Percentiles rank a stretch among this genome's conserved stretches.
Evolutionary conservation across 2,888 invertebrate species (phyloP).

Genomic region (Hydraecia micacea): DNA sequence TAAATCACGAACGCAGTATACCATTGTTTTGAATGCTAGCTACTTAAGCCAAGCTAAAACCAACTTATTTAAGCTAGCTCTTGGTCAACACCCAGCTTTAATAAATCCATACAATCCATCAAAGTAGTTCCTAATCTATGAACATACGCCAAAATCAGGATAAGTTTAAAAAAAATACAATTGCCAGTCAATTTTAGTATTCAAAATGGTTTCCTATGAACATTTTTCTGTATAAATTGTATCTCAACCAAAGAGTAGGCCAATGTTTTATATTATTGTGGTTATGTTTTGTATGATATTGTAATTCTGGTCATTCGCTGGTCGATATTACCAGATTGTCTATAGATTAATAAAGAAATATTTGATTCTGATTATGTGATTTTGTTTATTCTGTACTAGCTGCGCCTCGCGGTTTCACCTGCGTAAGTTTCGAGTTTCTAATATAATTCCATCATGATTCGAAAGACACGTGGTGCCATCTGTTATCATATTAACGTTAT

Average conservation of each 20-base stretch:
- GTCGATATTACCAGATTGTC: slow-evolving; percentile 79
- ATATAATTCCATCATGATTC: too few species aligned
- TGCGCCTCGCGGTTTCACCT: too few species aligned
- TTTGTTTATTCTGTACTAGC: slow-evolving; percentile 29
- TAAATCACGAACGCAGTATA: not conserved
- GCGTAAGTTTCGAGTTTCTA: too few species aligned
- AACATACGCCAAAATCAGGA: not conserved
- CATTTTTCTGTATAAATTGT: slow-evolving; percentile 20
- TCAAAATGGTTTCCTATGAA: slow-evolving; percentile 12
- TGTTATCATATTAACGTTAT: too few species aligned
- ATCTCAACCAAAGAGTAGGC: slow-evolving; percentile 62
- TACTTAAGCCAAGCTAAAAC: not conserved
- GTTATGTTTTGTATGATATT: slow-evolving; percentile 61
- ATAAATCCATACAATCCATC: slow-evolving; percentile 4
- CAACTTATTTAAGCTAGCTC: not conserved
- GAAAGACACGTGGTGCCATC: too few species aligned
- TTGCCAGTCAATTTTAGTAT: slow-evolving; percentile 30
- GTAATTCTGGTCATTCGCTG: slow-evolving; percentile 82
- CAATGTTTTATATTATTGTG: slow-evolving; percentile 59
- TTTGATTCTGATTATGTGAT: slow-evolving; percentile 62
- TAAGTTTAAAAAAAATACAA: not conserved
- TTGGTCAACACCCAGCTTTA: not conserved
- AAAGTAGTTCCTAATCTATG: slow-evolving; percentile 28
- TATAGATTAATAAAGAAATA: slow-evolving; percentile 78
- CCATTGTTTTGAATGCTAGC: not conserved